phyloP scores from a whole-genome alignment of 1,140 invertebrate species.

The Zaprionus vittiger region DNA sequence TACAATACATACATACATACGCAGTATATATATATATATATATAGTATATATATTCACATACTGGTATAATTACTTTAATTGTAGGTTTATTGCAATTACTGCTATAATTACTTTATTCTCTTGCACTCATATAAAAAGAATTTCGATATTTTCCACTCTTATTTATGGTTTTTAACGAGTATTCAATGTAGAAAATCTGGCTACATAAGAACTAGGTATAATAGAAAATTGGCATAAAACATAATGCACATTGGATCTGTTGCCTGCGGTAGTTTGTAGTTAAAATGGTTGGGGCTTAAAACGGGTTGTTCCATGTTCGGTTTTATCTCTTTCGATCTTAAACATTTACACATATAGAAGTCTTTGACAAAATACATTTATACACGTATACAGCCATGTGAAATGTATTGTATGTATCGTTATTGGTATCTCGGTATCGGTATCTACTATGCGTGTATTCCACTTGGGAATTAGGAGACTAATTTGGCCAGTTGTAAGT shows the following conservation, averaged over 20 bases:
- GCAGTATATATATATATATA: slow-evolving; percentile 3
- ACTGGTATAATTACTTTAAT: slow-evolving; percentile 16
- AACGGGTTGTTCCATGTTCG: slow-evolving; percentile 36
- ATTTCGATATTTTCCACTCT: slow-evolving; percentile 12
- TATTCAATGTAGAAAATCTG: slow-evolving; percentile 69
- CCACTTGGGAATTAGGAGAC: slow-evolving; percentile 62
- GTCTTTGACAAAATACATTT: slow-evolving; percentile 78
- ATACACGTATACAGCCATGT: slow-evolving; percentile 67
- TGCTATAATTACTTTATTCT: slow-evolving; percentile 32
- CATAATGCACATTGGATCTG: slow-evolving; percentile 42
- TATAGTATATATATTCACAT: slow-evolving; percentile 10
- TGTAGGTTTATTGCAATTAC: slow-evolving; percentile 24
- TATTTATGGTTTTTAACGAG: slow-evolving; percentile 31
- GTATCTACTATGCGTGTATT: slow-evolving; percentile 41
- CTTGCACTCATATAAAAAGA: slow-evolving; percentile 47
- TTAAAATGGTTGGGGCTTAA: slow-evolving; percentile 55
- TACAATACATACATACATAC: slow-evolving; percentile 38
- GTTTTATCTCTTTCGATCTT: slow-evolving; percentile 30
- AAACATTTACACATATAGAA: slow-evolving; percentile 75
- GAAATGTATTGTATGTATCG: slow-evolving; percentile 47
- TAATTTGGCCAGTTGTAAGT: slow-evolving; percentile 73
- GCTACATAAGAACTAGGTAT: slow-evolving; percentile 38
- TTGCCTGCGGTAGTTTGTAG: slow-evolving; percentile 33
- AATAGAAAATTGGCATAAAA: slow-evolving; percentile 66
- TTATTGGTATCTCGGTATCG: background rate